Evolutionary conservation across 2,797 vertebrate genomes (phyloP), one percentile per base, ranked within the genome.

Genomic region (Chelonia mydas): DNA sequence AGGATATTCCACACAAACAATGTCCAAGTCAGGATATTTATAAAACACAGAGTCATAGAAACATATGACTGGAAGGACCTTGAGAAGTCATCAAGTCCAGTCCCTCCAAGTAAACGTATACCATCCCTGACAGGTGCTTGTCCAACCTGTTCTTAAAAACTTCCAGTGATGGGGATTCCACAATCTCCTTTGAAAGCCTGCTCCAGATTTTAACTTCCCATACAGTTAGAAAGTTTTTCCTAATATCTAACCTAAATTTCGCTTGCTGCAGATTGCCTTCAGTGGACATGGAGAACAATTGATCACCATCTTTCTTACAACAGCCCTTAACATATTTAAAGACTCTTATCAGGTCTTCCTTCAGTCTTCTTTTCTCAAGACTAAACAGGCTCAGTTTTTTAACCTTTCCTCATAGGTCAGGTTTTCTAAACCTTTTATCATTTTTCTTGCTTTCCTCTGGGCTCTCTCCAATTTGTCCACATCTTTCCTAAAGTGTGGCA

Each of bases 11-110:
- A 65, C 61, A 72, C 23, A 90, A 28, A 88, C 90, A 59, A 82
- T 25, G n/a, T 88, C 95, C 86, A 94, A 94, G 81, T 74, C 49
- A 80, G 88, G 57, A 28, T 81, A 89, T 89, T 96, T 81, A 94
- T 80, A 95, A 65, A 28, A 1, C 27, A 78, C 61, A 87, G 89
- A 72, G 10, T 41, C 65, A 33, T 33, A 16, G 31, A 61, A 61
- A 31, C 17, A 37, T 37, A 68, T 10, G 65, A 19, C 10, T 21
- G n/a, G 33, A 37, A 68, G 65, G 65, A 68, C n/a, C 65, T 68
- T 21, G 17, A 37, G n/a, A 68, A 21, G 65, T n/a, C 61, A 68
- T 68, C 65, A 72, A 72, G 10, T 37, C 19, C 37, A 72, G n/a
- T 5, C 65, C n/a, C 4, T 2, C 21, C 65, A 72, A 41, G n/a